These are phyloP conservation scores for Tetramorium simillimum DNA, from an alignment of 1,140 invertebrate genomes.

Conservation along the genomic window DNA sequence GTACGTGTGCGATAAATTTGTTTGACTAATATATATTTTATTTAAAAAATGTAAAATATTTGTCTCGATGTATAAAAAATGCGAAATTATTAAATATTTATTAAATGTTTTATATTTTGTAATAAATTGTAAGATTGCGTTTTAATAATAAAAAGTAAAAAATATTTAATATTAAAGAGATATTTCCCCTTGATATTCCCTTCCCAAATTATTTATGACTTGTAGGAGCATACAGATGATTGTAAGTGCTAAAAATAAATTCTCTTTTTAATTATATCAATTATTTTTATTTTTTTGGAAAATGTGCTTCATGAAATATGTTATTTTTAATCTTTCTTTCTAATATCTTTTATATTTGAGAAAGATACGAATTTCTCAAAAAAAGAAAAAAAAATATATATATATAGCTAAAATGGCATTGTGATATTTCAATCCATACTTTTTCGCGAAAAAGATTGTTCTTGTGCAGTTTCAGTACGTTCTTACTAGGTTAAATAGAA, in stretches of 20 bases:
- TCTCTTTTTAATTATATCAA: neutral
- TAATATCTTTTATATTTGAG: neutral
- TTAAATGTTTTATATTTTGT: slow-evolving; percentile 41
- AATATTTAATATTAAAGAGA: neutral
- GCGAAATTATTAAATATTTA: slow-evolving; percentile 6
- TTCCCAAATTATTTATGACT: neutral
- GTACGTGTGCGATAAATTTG: neutral
- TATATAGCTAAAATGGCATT: neutral
- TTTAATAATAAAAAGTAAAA: neutral
- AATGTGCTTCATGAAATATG: too few species aligned
- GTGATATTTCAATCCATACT: too few species aligned
- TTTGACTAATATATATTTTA: neutral
- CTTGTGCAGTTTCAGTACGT: too few species aligned
- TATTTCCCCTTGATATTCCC: neutral
- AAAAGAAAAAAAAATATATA: too few species aligned
- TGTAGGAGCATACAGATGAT: neutral
- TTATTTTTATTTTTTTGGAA: too few species aligned
- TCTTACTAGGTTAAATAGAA: neutral
- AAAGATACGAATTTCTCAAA: neutral
- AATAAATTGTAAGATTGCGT: slow-evolving; percentile 29
- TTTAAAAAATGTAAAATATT: neutral
- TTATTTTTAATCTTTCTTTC: too few species aligned
- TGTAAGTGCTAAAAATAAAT: neutral
- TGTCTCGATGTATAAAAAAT: neutral
- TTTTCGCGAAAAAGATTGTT: neutral